Base-by-base conservation (phyloP, 1,140 invertebrate species). In the Copidosoma floridanum region DNA sequence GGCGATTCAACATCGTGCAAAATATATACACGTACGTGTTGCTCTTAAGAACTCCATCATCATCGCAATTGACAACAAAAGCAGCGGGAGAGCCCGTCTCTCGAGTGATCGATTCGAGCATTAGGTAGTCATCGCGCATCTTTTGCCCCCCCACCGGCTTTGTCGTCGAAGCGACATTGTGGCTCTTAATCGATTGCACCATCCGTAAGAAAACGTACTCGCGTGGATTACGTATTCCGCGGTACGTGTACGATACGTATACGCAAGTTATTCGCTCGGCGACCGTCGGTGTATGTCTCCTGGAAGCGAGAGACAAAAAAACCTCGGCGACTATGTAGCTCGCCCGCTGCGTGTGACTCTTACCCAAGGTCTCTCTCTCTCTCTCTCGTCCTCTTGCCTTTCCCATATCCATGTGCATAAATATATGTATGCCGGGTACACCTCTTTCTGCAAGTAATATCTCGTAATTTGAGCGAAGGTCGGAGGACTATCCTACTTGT, bases 331-430 rank as follows among this genome's bases (percentile, higher is more conserved):
- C n/a, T n/a, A n/a, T n/a, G n/a, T n/a, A 23, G 38, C 35, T 16
- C 12, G 29, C 2, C 40, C 37, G 47, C 40, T 58, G 70, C 71
- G 69, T 69, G 72, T 73, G 66, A 77, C 74, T 76, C 71, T 76
- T 71, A 72, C 65, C 68, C 74, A 79, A 77, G 77, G 75, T 67
- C 74, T 68, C 73, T n/a, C n/a, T n/a, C n/a, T n/a, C n/a, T n/a
- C n/a, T n/a, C n/a, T n/a, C n/a, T n/a, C n/a, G 61, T 41, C 32
- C 12, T 16, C 37, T 32, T 35, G 57, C 75, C 75, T 77, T 77
- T 77, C 75, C 69, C 73, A 73, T 75, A 43, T 46, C n/a, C n/a
- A n/a, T n/a, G n/a, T n/a, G n/a, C n/a, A n/a, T n/a, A n/a, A n/a
- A n/a, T n/a, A n/a, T n/a, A n/a, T n/a, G n/a, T n/a, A n/a, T n/a